Conservation (phyloP, 2,113 vertebrate species). For the Semnornis frantzii region DNA sequence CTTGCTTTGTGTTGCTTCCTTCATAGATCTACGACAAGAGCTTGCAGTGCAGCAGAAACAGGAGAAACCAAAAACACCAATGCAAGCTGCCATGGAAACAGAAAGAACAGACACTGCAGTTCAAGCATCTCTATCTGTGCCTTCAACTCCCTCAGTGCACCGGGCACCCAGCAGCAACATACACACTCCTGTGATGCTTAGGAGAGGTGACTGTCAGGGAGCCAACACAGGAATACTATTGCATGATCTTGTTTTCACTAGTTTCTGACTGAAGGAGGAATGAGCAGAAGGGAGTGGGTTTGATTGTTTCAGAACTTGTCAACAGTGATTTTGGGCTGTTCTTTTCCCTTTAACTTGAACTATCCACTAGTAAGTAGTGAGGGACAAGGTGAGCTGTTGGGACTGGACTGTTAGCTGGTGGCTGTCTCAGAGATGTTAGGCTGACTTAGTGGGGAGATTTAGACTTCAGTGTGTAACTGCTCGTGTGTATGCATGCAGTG, state of each 20-base stretch:
- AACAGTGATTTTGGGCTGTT: neutral
- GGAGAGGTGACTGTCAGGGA: slow-evolving; percentile 77
- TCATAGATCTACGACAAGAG: slow-evolving; percentile 91
- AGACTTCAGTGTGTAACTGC: neutral
- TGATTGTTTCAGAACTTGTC: neutral
- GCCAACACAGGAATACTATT: neutral
- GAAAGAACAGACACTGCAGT: slow-evolving; percentile 79
- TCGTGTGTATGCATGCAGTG: neutral
- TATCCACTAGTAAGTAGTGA: neutral
- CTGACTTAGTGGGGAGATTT: neutral
- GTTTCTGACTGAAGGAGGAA: neutral
- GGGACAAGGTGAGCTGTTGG: neutral
- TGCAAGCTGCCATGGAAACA: slow-evolving; percentile 66
- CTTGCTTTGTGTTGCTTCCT: neutral
- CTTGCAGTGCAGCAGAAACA: slow-evolving; percentile 95
- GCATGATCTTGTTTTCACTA: neutral
- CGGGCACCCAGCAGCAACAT: slow-evolving; percentile 59
- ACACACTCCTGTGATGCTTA: slow-evolving; percentile 76
- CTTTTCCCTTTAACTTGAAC: neutral
- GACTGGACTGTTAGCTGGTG: neutral
- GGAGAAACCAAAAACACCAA: slow-evolving; percentile 81
- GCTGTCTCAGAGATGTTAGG: neutral
- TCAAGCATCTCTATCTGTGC: slow-evolving; percentile 75
- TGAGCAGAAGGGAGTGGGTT: neutral
- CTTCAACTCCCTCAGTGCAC: slow-evolving; percentile 77